Evolutionary conservation across 2,888 invertebrate genomes (phyloP), one percentile per base, ranked within the genome.

Genomic region (Thymelicus lineola): DNA sequence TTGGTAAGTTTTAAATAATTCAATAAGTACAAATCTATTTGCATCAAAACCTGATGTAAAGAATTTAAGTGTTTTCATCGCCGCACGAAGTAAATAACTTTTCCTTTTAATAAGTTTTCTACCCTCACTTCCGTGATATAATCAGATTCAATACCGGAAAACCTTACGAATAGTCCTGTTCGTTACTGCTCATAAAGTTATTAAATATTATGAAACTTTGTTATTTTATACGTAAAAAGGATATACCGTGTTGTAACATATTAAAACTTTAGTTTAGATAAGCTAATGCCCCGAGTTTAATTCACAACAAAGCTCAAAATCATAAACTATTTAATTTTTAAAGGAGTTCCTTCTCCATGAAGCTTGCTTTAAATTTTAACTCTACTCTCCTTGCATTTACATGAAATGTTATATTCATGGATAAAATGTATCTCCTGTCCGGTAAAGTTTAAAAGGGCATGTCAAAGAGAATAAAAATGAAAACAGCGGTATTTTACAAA

Each of bases 381-480:
- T 65, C 28, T 15, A 28, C 57, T 35, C 53, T 53, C 53, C 42
- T 64, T 42, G 28, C 42, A 38, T 55, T 42, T 28, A 64, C 35
- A 57, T 45, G 15, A 65, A 65, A 65, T 57, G 9, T 45, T 45
- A 65, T 65, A 65, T 65, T 65, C 45, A 57, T 65, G 57, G 57
- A 65, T 65, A 57, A 57, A 10, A 48, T 57, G 35, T n/a, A 55
- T 28, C 28, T 28, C 20, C 20, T 57, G 55, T 35, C 55, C 28
- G 15, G 45, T 53, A 20, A 53, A 45, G 15, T 55, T 45, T 57
- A 65, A 65, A 64, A 65, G 57, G 55, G 57, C 10, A 35, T 57
- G 38, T 65, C 65, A 65, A 65, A 57, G 65, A 50, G 65, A 65
- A 65, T 65, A 57, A 65, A 65, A 64, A 45, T 65, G 20, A 57